These are phyloP conservation scores for Micoletzkya japonica DNA, from an alignment of 2,888 invertebrate species.

Conservation along the genomic window DNA sequence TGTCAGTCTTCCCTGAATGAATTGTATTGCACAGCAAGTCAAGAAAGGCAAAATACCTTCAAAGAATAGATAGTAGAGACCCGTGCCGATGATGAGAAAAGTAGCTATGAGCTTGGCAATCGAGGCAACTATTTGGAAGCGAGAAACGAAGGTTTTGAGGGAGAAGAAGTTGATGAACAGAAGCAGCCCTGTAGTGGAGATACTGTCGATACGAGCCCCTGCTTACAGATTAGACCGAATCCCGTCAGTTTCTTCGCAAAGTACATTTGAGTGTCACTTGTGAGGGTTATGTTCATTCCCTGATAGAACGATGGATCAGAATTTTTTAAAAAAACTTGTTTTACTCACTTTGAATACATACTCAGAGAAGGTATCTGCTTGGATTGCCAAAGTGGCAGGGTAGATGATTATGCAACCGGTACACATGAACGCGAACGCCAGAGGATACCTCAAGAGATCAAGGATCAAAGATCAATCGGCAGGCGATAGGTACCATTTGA, in stretches of 20 bases:
- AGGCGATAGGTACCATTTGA: slow-evolving; percentile 51
- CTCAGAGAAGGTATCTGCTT: slow-evolving; percentile 59
- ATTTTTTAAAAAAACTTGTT: background rate
- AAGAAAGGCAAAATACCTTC: slow-evolving; percentile 30
- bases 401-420: slow-evolving; percentile 59
- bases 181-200: slow-evolving; percentile 49
- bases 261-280: slow-evolving; percentile 10
- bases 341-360: slow-evolving; percentile 53
- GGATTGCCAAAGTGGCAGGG: slow-evolving; percentile 60
- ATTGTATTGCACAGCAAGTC: background rate
- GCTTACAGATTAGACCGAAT: slow-evolving; percentile 50
- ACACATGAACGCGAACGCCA: slow-evolving; percentile 62
- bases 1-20: slow-evolving; percentile 33
- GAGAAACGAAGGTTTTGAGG: slow-evolving; percentile 53
- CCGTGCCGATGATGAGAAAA: slow-evolving; percentile 51
- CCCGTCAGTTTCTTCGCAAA: slow-evolving; percentile 49
- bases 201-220: too few species aligned
- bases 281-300: slow-evolving; percentile 42
- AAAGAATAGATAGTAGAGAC: slow-evolving; percentile 52
- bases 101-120: slow-evolving; percentile 55
- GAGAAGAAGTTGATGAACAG: slow-evolving; percentile 62
- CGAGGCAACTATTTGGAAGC: slow-evolving; percentile 58
- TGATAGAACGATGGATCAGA: slow-evolving; percentile 28
- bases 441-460: slow-evolving; percentile 49
- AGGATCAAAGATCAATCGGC: background rate